Evolutionary conservation across 1,140 invertebrate species (phyloP), one percentile per base, ranked within the genome.

Genomic region (Agrilus planipennis): DNA sequence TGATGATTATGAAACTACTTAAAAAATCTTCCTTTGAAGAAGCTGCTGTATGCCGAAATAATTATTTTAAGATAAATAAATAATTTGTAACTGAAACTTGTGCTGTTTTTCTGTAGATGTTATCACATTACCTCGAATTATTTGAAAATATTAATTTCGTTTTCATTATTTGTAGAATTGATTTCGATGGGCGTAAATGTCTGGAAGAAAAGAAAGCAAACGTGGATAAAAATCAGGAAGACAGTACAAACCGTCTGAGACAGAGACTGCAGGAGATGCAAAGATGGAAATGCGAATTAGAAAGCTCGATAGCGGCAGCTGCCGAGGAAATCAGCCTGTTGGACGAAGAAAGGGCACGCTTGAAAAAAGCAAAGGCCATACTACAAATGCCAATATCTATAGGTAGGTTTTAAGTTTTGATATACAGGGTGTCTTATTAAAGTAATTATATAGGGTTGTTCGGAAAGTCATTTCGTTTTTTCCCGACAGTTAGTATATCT

Each of bases 231-330:
- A 71, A 72, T 12, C 79, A 83, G 51, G 60, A 58, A 10, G 73
- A 80, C 49, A 80, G 74, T 36, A 77, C 72, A 1, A 71, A 73
- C 41, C 62, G 69, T 39, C 46, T 84, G 10, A 69, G 69, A 35
- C 68, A 69, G 36, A 72, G 80, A 20, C 69, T 73, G 0, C 65
- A 69, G 41, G 70, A 80, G 39, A 67, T 84, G 15, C 70, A 71
- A 44, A 65, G 72, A 42, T 81, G 76, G 76, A 82, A 82, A 64
- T 70, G 66, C 2, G 77, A 81, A 49, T 58, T 82, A 17, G 76
- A 81, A 52, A 68, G 67, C 28, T 70, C 75, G 14, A 74, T 80
- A 43, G 67, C 66, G 46, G 70, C 73, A 0, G 74, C 80, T 43
- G 70, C 69, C 4, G 71, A 79, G 46, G 81, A 84, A 64, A 77